Evolutionary conservation across 2,113 vertebrate genomes (phyloP).

Genomic region (Micromys minutus): DNA sequence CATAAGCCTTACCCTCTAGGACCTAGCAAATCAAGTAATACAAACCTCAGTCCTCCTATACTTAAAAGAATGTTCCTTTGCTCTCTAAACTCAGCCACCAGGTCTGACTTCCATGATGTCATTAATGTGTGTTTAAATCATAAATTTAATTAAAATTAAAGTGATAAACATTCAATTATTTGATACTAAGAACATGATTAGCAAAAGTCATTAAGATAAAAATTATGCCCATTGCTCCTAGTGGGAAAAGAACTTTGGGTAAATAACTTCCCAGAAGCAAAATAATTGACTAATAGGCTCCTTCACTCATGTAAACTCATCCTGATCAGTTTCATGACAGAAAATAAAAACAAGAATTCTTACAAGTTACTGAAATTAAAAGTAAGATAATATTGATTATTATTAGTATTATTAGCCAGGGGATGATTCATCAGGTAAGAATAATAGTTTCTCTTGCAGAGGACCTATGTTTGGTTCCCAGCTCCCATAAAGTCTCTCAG

Average conservation of each 20-base stretch:
- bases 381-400: not conserved
- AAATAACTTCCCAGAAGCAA: conserved; percentile 56
- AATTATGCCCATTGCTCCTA: conserved; percentile 41
- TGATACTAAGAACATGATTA: conserved; percentile 59
- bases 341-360: conserved; percentile 42
- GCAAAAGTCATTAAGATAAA: conserved; percentile 60
- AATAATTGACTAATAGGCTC: conserved; percentile 37
- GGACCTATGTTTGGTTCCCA: not conserved
- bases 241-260: conserved; percentile 34
- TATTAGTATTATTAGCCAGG: no score
- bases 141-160: no score
- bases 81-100: not conserved
- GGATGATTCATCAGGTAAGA: not conserved
- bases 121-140: conserved; percentile 51
- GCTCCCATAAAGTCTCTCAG: no score
- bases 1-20: not conserved
- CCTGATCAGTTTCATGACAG: conserved; percentile 49
- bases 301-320: conserved; percentile 30
- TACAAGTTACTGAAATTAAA: conserved; percentile 29
- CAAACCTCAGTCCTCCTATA: not conserved
- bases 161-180: conserved; percentile 59
- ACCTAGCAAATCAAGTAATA: not conserved
- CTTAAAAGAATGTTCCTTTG: not conserved
- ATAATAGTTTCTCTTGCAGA: not conserved
- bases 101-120: not conserved